Evolutionary conservation across 2,888 invertebrate species (phyloP).

Genomic region (Scaeva pyrastri): DNA sequence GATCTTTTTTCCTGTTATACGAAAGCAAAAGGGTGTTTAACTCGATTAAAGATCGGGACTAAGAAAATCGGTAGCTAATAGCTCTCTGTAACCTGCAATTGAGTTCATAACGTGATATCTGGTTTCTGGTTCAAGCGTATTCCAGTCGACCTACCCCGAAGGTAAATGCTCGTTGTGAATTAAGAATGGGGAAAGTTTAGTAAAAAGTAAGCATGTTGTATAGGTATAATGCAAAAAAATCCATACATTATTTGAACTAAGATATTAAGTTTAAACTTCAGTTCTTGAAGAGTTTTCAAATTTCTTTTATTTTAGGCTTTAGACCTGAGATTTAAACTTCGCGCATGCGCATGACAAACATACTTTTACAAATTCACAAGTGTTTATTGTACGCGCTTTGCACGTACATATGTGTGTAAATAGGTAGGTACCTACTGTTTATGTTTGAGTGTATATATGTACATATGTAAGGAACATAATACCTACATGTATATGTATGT

Average conservation of each 20-base stretch:
- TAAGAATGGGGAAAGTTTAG: neutral
- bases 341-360: too few relatives aligned
- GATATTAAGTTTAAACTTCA: neutral
- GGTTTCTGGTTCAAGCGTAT: conserved; percentile 45
- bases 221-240: neutral
- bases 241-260: neutral
- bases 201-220: neutral
- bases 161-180: conserved; percentile 49
- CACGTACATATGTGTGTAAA: too few relatives aligned
- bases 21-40: conserved; percentile 56
- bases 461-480: too few relatives aligned
- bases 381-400: too few relatives aligned
- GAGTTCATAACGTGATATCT: conserved; percentile 66
- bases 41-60: conserved; percentile 61
- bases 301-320: too few relatives aligned
- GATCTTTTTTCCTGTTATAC: conserved; percentile 30
- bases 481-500: too few relatives aligned
- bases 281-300: neutral
- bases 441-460: too few relatives aligned
- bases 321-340: too few relatives aligned
- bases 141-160: conserved; percentile 69
- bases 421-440: too few relatives aligned
- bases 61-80: conserved; percentile 72
- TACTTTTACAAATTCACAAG: too few relatives aligned
- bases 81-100: conserved; percentile 70